Evolutionary conservation across 2,888 invertebrate genomes (phyloP).

Genomic region (Leucozona laternaria): DNA sequence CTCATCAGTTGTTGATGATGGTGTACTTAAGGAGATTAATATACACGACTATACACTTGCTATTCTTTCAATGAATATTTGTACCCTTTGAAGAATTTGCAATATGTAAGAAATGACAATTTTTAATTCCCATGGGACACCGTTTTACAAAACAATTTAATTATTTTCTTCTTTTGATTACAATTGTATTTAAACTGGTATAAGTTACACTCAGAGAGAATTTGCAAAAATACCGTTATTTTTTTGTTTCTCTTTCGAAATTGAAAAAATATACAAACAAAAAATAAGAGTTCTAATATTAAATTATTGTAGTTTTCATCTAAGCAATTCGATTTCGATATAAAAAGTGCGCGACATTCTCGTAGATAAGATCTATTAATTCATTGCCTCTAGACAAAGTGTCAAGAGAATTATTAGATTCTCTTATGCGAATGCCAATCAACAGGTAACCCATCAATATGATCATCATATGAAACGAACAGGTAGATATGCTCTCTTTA

Average conservation of each 20-base stretch:
- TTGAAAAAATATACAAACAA: conserved; percentile 6
- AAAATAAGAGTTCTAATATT: conserved; percentile 50
- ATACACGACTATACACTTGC: conserved; percentile 41
- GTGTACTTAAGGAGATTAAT: conserved; percentile 46
- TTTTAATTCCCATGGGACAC: conserved; percentile 17
- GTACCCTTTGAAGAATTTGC: neutral
- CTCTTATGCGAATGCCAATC: conserved; percentile 53
- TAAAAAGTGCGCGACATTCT: conserved; percentile 3
- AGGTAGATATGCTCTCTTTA: conserved; percentile 77
- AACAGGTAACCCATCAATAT: conserved; percentile 60
- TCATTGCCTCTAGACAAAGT: conserved; percentile 28
- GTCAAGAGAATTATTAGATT: conserved; percentile 41
- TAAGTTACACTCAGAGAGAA: conserved; percentile 35
- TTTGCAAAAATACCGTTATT: conserved; percentile 64
- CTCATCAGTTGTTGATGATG: neutral
- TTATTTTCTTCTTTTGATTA: conserved; percentile 3
- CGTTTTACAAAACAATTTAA: neutral
- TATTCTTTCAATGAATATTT: conserved; percentile 3
- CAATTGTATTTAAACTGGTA: conserved; percentile 3
- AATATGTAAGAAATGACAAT: neutral
- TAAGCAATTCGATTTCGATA: neutral
- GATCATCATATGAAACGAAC: conserved; percentile 31
- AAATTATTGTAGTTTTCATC: conserved; percentile 24
- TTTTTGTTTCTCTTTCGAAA: conserved; percentile 54
- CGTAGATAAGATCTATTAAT: conserved; percentile 35